Evolutionary conservation across 1,140 invertebrate genomes (phyloP).

Genomic region (Drosophila ironensis): DNA sequence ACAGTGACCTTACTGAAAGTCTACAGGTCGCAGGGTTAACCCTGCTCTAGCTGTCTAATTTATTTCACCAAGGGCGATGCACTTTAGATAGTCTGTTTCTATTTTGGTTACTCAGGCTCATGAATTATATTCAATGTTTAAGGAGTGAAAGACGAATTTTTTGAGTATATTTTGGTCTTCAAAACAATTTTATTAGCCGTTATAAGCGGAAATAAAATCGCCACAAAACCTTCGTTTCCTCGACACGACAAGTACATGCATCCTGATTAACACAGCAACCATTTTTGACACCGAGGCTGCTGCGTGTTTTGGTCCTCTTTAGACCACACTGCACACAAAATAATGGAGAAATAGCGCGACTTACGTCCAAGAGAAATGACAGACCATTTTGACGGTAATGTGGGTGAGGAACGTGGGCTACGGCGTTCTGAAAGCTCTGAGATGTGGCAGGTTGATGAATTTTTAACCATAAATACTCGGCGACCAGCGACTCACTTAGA

Average conservation of each 20-base stretch:
- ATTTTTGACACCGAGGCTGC: slow-evolving; percentile 20
- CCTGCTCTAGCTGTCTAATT: slow-evolving; percentile 23
- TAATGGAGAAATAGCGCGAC: slow-evolving; percentile 22
- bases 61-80: slow-evolving; percentile 21
- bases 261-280: slow-evolving; percentile 9
- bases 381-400: slow-evolving; percentile 27
- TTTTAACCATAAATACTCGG: slow-evolving; percentile 50
- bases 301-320: slow-evolving; percentile 22
- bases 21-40: slow-evolving; percentile 18
- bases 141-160: neutral
- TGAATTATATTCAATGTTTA: slow-evolving; percentile 12
- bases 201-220: neutral
- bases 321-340: slow-evolving; percentile 19
- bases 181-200: neutral
- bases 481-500: slow-evolving; percentile 53
- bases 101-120: slow-evolving; percentile 9
- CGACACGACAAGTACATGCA: neutral
- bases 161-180: neutral
- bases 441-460: slow-evolving; percentile 39
- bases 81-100: slow-evolving; percentile 4
- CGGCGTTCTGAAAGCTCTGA: neutral
- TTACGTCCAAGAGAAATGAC: slow-evolving; percentile 39
- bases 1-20: slow-evolving; percentile 26
- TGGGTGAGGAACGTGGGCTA: slow-evolving; percentile 17
- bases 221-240: neutral